Conservation (phyloP, 2,797 vertebrate genomes). For the Notoglanidium macrostoma region DNA sequence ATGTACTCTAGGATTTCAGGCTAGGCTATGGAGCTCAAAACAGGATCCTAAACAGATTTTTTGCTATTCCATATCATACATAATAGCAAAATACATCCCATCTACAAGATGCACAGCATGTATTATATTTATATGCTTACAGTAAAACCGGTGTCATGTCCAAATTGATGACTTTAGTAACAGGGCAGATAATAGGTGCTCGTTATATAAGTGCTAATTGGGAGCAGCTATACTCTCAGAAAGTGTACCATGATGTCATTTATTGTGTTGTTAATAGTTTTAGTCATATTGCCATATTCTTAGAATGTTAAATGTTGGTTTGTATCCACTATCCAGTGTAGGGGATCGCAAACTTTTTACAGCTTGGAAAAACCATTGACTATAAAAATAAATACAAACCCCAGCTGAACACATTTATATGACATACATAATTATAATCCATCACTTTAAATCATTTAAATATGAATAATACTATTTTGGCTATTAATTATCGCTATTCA, state of each 20-base stretch:
- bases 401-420: background rate
- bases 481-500: background rate
- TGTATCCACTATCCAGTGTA: background rate
- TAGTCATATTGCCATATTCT: background rate
- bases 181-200: background rate
- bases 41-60: background rate
- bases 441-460: background rate
- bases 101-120: background rate
- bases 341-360: background rate
- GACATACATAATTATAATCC: background rate
- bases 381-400: background rate
- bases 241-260: background rate
- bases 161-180: background rate
- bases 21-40: background rate
- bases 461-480: background rate
- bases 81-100: background rate
- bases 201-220: background rate
- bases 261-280: background rate
- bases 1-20: conserved; percentile 1
- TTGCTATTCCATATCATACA: background rate
- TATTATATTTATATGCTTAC: background rate
- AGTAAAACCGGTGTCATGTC: background rate
- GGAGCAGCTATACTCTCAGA: background rate
- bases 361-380: background rate
- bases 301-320: background rate